Evolutionary conservation across 2,888 invertebrate genomes (phyloP).

Genomic region (Sarcophaga caerulescens): DNA sequence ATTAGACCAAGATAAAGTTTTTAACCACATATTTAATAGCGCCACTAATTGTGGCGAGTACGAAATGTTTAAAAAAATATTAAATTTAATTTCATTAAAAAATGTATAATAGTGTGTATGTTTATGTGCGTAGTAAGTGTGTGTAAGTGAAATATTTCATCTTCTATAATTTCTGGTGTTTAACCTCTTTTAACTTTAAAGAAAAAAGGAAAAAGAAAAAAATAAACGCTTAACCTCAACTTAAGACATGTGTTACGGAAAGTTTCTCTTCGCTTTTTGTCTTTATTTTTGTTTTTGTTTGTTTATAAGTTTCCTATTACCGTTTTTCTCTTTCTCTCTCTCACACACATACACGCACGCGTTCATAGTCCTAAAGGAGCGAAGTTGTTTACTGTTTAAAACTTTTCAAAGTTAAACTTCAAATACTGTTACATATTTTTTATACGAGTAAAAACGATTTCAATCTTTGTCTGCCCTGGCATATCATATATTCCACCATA

Average conservation of each 20-base stretch:
- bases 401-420: not conserved
- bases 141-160: not conserved
- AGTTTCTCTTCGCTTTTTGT: not conserved
- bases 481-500: not conserved
- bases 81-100: no score
- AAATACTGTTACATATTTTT: not conserved
- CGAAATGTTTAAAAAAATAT: no score
- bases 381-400: no score
- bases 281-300: not conserved
- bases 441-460: not conserved
- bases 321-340: not conserved
- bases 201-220: slow-evolving; percentile 11
- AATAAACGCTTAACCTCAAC: slow-evolving; percentile 43
- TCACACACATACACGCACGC: not conserved
- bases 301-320: not conserved
- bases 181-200: slow-evolving; percentile 18
- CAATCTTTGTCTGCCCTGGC: not conserved
- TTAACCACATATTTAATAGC: slow-evolving; percentile 54
- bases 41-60: slow-evolving; percentile 46
- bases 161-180: slow-evolving; percentile 2
- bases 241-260: slow-evolving; percentile 52
- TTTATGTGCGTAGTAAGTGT: no score
- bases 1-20: not conserved
- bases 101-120: no score
- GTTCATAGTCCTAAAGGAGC: no score